These are phyloP conservation scores for Spisula subtruncata DNA, from an alignment of 2,888 invertebrate genomes.

Conservation along the genomic window DNA sequence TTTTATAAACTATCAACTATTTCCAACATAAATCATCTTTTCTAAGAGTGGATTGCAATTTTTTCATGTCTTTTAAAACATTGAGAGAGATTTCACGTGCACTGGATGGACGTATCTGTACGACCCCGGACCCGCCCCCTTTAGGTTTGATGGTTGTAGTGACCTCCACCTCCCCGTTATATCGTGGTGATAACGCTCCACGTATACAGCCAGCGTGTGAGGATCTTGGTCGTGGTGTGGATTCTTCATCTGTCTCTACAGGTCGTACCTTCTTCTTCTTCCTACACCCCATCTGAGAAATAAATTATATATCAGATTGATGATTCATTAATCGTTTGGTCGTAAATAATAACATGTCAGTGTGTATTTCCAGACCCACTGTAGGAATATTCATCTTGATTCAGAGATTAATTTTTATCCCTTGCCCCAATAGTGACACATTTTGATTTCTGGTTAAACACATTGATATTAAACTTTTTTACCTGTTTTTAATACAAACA, in stretches of 20 bases:
- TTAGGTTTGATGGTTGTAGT: conserved; percentile 80
- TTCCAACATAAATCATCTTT: conserved; percentile 87
- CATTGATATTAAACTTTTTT: no score
- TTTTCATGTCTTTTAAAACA: conserved; percentile 85
- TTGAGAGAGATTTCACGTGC: conserved; percentile 77
- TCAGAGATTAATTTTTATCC: no score
- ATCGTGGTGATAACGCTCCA: conserved; percentile 49
- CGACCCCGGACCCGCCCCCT: conserved; percentile 66
- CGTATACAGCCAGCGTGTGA: conserved; percentile 53
- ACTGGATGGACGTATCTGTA: conserved; percentile 73
- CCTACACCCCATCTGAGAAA: conserved; percentile 73
- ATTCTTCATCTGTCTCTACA: conserved; percentile 48
- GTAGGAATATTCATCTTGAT: no score
- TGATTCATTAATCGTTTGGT: no score
- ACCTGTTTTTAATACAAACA: no score
- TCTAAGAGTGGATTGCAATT: conserved; percentile 85
- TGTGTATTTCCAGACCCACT: no score
- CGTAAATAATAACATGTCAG: no score
- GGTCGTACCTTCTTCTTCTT: conserved; percentile 76
- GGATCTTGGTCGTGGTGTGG: conserved; percentile 67
- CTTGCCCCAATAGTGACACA: no score
- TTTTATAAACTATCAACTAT: conserved; percentile 57
- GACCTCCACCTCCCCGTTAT: conserved; percentile 80
- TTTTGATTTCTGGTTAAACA: no score
- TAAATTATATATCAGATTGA: no score